Evolutionary conservation across 1,140 invertebrate species (phyloP), one percentile per base, ranked within the genome.

Genomic region (Nasonia vitripennis): DNA sequence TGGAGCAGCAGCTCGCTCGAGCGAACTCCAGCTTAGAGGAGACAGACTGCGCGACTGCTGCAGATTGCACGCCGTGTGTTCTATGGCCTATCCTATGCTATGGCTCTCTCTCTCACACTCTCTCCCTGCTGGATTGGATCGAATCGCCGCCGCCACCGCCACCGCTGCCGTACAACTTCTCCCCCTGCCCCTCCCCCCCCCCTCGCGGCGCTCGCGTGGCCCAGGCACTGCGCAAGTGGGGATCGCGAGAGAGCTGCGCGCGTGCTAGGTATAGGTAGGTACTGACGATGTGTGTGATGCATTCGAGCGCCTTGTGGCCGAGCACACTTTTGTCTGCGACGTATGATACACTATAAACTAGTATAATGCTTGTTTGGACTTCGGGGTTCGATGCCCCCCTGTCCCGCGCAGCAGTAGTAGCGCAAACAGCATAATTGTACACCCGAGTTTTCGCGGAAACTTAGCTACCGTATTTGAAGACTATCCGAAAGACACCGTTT

Each of bases 311-410:
- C 12, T 55, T 55, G 51, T 55, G 55, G 55, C 55, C 55, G 20
- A 62, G 17, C 55, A n/a, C 55, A 62, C 55, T 62, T n/a, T 62
- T 62, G 17, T 62, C 2, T n/a, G 55, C n/a, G 48, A 51, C 48
- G 48, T 51, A 51, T 51, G 55, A n/a, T 62, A 62, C 55, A 62
- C 55, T 62, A 62, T 62, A 62, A 62, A 62, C 55, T 62, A 62
- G 3, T 62, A 62, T 62, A 9, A 62, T n/a, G 55, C 14, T 62
- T 62, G 55, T 62, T 62, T 62, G 55, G 70, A 73, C 27, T 31
- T 31, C 2, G 45, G 75, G 45, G 75, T 78, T 78, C 75, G 45
- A 51, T 78, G 75, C 75, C 75, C 75, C 75, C 75, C 41, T 41
- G 14, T 51, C 37, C 45, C 75, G 37, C 73, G 27, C 34, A 12